These are phyloP conservation scores for Megaceryle maxima DNA, from an alignment of 2,113 vertebrate species.

Conservation along the genomic window DNA sequence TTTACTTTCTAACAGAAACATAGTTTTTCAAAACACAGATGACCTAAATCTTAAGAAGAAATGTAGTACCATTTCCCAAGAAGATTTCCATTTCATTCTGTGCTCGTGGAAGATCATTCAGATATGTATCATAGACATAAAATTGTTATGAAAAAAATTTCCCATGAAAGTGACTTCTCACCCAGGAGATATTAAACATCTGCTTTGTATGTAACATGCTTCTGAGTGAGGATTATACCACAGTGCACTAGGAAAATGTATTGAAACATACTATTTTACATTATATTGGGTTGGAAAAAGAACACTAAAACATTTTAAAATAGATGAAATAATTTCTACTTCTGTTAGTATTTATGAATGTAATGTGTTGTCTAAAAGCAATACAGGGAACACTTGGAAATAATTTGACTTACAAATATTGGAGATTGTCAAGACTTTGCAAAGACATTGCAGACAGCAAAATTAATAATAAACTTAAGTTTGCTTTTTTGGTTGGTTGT, in stretches of 20 bases:
- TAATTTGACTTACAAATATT: neutral
- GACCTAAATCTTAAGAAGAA: slow-evolving; percentile 15
- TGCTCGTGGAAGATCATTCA: slow-evolving; percentile 21
- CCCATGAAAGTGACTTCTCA: neutral
- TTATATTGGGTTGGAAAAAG: neutral
- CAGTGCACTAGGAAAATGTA: neutral
- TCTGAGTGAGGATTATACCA: neutral
- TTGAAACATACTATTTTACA: neutral
- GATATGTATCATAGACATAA: neutral
- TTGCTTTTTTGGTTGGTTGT: neutral
- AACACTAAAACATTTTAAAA: neutral
- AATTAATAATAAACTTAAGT: neutral
- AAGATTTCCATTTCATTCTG: slow-evolving; percentile 17
- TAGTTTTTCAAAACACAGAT: slow-evolving; percentile 24
- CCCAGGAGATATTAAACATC: slow-evolving; percentile 21
- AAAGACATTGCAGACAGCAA: neutral
- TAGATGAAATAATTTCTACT: neutral
- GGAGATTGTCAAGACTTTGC: neutral
- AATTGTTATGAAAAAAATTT: slow-evolving; percentile 51
- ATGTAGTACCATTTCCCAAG: slow-evolving; percentile 18
- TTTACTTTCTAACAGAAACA: slow-evolving; percentile 21
- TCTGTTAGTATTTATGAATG: neutral
- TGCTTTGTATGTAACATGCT: neutral
- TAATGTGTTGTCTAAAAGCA: neutral
- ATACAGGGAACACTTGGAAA: neutral